Evolutionary conservation across 2,113 vertebrate genomes (phyloP).

Genomic region (Nycticryphes semicollaris): DNA sequence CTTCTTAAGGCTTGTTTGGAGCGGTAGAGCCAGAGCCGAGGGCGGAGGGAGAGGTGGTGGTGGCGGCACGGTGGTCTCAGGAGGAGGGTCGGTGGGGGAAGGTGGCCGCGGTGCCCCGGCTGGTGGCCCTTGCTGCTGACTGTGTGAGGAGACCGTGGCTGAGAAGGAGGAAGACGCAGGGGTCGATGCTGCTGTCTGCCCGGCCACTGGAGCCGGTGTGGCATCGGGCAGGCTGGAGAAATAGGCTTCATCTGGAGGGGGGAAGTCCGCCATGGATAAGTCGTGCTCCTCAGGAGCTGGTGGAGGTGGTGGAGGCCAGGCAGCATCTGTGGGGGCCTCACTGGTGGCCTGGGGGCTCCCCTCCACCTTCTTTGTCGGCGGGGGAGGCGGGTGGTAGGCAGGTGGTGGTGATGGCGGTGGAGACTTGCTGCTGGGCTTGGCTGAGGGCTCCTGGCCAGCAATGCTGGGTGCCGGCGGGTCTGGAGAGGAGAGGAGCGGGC

Average conservation of each 20-base stretch:
- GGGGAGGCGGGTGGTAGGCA: conserved; percentile 85
- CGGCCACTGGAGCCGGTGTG: fast-evolving
- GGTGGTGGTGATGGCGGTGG: conserved; percentile 87
- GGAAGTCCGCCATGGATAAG: conserved; percentile 83
- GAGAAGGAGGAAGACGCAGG: not conserved
- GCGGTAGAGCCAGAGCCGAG: not conserved
- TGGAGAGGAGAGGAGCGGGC: not conserved
- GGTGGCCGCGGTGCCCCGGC: not conserved
- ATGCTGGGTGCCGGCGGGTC: not conserved
- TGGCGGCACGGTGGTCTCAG: not conserved
- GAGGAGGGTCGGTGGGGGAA: fast-evolving
- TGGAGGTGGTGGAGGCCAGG: conserved; percentile 90
- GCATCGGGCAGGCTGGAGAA: conserved; percentile 67
- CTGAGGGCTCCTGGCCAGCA: not conserved
- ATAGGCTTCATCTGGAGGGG: conserved; percentile 84
- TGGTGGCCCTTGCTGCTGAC: not conserved
- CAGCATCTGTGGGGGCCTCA: conserved; percentile 54
- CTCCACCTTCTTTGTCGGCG: conserved; percentile 78
- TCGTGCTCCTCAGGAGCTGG: conserved; percentile 77
- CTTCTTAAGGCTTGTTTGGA: conserved; percentile 55
- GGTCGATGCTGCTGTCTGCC: not conserved
- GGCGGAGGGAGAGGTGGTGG: not conserved
- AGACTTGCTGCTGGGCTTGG: conserved; percentile 62
- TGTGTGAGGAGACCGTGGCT: not conserved
- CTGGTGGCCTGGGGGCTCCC: conserved; percentile 15